Percentiles rank a stretch among this genome's conserved stretches.
Conservation (phyloP, 1,140 invertebrate genomes). For the Solenopsis invicta region DNA sequence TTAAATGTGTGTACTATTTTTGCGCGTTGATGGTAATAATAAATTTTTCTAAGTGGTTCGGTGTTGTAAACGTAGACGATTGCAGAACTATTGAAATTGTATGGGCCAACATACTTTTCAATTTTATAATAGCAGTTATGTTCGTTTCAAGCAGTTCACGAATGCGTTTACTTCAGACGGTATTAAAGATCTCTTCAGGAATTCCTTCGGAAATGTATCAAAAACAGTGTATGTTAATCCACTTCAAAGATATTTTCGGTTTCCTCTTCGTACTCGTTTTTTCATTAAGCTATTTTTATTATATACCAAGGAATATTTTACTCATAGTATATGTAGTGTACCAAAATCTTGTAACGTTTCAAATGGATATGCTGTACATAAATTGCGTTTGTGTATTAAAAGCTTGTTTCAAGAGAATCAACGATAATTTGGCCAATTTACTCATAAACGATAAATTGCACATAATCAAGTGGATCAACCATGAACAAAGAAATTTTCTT, state of each 20-base stretch:
- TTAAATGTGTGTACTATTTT: neutral
- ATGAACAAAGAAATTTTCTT: neutral
- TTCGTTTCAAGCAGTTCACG: neutral
- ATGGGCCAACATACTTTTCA: neutral
- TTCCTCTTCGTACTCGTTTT: constrained; percentile 71
- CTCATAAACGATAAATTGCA: neutral
- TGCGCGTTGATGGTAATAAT: neutral
- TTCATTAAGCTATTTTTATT: constrained; percentile 57
- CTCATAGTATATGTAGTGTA: constrained; percentile 62
- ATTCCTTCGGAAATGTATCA: neutral
- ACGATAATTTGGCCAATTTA: constrained; percentile 70
- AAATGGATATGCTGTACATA: constrained; percentile 79
- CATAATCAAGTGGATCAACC: neutral
- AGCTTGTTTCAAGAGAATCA: constrained; percentile 78
- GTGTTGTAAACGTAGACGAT: neutral
- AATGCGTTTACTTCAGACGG: neutral
- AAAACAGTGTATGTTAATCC: neutral
- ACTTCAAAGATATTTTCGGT: constrained; percentile 76
- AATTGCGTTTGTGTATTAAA: constrained; percentile 79
- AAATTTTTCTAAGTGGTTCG: neutral
- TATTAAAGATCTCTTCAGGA: neutral
- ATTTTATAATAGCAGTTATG: neutral
- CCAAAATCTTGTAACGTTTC: constrained; percentile 67
- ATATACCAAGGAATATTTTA: neutral
- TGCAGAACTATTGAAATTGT: neutral